Evolutionary conservation across 2,797 vertebrate species (phyloP).

Genomic region (Clamator glandarius): DNA sequence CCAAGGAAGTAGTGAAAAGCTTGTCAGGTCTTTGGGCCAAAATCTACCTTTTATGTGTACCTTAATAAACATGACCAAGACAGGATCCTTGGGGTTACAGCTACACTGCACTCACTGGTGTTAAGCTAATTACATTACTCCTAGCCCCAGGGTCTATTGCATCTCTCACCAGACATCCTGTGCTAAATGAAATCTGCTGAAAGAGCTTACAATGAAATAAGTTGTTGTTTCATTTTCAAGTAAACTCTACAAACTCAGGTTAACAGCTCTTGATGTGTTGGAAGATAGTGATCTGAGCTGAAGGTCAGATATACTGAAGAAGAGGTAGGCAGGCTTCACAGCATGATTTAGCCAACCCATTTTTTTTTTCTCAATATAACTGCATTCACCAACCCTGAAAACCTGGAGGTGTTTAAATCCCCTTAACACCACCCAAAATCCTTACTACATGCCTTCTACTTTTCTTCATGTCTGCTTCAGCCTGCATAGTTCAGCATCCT

Average conservation of each 20-base stretch:
- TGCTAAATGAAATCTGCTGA: not conserved
- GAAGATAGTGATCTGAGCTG: not conserved
- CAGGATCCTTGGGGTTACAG: not conserved
- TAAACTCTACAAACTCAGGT: not conserved
- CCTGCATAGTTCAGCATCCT: not conserved
- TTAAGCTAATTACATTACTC: not conserved
- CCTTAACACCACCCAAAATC: not conserved
- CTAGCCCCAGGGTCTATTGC: not conserved
- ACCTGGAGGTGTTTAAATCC: not conserved
- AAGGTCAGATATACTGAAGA: not conserved
- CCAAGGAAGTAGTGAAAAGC: not conserved
- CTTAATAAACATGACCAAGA: fast-evolving
- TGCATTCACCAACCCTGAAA: not conserved
- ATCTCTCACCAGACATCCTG: not conserved
- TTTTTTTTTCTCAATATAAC: not conserved
- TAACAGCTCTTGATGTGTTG: not conserved
- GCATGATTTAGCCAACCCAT: not conserved
- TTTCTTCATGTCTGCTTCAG: not conserved
- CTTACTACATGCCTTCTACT: not conserved
- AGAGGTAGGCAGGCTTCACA: not conserved
- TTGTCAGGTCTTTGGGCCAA: not conserved
- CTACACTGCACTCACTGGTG: not conserved
- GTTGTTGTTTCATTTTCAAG: not conserved
- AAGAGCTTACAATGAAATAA: not conserved
- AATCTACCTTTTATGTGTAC: not conserved